phyloP scores from a whole-genome alignment of 2,113 vertebrate genomes.

The Malaclemys terrapin region DNA sequence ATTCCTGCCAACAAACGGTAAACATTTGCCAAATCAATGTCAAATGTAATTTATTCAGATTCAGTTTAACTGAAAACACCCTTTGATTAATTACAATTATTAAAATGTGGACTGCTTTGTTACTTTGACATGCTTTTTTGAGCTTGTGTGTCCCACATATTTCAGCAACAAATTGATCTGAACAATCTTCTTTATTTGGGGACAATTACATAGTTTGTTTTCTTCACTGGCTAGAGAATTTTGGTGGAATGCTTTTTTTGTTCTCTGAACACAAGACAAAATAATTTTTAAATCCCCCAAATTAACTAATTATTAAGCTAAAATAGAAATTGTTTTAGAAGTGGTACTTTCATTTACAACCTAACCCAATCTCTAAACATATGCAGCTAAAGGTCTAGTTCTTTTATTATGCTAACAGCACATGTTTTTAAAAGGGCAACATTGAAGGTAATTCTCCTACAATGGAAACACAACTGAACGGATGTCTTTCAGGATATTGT shows the following conservation, averaged over 20 bases:
- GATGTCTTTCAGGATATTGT: background rate
- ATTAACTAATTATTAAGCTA: slow-evolving; percentile 61
- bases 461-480: background rate
- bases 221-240: slow-evolving; percentile 34
- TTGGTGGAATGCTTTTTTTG: slow-evolving; percentile 46
- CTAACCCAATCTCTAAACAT: slow-evolving; percentile 9
- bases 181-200: slow-evolving; percentile 41
- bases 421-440: slow-evolving; percentile 48
- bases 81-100: slow-evolving; percentile 68
- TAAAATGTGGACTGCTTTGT: slow-evolving; percentile 49
- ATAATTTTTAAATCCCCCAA: slow-evolving; percentile 62
- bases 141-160: slow-evolving; percentile 20
- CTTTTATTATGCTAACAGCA: slow-evolving; percentile 30
- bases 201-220: slow-evolving; percentile 37
- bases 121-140: slow-evolving; percentile 47
- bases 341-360: slow-evolving; percentile 44
- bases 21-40: slow-evolving; percentile 62
- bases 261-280: slow-evolving; percentile 59
- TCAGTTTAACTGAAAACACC: slow-evolving; percentile 62
- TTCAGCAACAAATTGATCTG: slow-evolving; percentile 52
- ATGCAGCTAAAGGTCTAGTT: background rate
- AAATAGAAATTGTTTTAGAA: slow-evolving; percentile 40
- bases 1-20: slow-evolving; percentile 32
- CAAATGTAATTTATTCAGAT: slow-evolving; percentile 71
- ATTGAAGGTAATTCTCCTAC: background rate